phyloP scores from a whole-genome alignment of 2,113 vertebrate species.

The Nyctibius bracteatus region DNA sequence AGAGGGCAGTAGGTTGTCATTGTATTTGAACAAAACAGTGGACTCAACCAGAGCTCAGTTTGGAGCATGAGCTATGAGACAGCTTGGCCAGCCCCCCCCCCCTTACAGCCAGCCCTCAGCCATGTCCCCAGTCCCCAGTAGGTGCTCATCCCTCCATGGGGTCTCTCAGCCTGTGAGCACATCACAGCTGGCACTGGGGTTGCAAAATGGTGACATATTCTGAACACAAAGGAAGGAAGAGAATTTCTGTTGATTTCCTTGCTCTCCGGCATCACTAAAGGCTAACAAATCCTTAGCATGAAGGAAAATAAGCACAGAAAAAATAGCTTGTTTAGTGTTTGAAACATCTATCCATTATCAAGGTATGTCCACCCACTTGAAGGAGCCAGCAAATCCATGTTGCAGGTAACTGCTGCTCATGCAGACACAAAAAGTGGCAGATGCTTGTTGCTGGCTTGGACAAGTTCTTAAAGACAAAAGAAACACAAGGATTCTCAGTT shows the following conservation, averaged over 20 bases:
- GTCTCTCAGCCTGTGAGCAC: background rate
- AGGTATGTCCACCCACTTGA: background rate
- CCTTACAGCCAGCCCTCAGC: background rate
- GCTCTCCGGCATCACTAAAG: background rate
- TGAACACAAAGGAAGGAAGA: background rate
- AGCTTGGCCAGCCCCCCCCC: fast-evolving
- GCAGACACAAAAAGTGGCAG: background rate
- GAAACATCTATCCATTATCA: background rate
- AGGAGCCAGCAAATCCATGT: background rate
- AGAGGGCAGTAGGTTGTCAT: background rate
- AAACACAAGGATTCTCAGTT: background rate
- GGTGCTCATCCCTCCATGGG: background rate
- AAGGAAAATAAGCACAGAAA: background rate
- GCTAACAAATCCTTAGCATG: background rate
- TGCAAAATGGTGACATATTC: background rate
- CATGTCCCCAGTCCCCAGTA: fast-evolving
- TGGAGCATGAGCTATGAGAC: background rate
- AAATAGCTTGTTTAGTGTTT: background rate
- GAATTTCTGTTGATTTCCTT: background rate
- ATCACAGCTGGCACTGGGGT: background rate
- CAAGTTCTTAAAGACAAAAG: background rate
- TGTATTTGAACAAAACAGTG: background rate
- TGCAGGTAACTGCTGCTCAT: background rate
- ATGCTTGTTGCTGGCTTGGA: background rate
- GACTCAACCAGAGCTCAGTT: background rate